Evolutionary conservation across 2,797 vertebrate genomes (phyloP), one percentile per base, ranked within the genome.

Genomic region (Parauchenoglanis ngamensis): DNA sequence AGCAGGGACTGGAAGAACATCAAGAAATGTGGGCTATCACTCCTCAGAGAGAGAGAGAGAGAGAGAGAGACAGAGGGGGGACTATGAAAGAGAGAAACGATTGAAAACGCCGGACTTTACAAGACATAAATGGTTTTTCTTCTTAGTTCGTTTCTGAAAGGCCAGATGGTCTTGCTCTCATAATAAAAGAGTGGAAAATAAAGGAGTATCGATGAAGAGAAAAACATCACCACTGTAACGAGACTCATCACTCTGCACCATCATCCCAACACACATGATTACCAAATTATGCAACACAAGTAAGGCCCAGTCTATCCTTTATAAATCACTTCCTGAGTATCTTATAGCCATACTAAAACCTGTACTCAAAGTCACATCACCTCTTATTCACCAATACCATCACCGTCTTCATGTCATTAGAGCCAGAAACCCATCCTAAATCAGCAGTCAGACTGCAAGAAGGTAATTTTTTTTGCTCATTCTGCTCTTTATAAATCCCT

Each of bases 1-100:
- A 90, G 49, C 46, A 25, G 84, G 85, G 61, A 82, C 93, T 94
- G 94, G 93, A 94, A 93, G 94, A 91, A 94, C 93, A 94, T 94
- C 94, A 94, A 93, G 94, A 94, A 93, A 91, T 87, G 40, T 7
- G n/a, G 78, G 87, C 84, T 70, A 92, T 93, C 86, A 2, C 19
- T 81, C 92, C 91, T 85, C 87, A 10, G 91, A 92, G 28, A 40
- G 80, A 44, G 52, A 85, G 44, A 57, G 79, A 59, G 59, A 70
- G 46, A 84, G 23, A 63, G 57, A 84, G 65, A 85, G 57, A 81
- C 49, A 57, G 54, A 59, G 75, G 70, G 28, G 31, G 75, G 49
- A 52, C 25, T 19, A 2, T 67, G n/a, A 77, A 49, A 0, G 72
- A 83, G 76, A 54, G 31, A 88, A 83, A 40, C 15, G 68, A 65